Base-by-base conservation (phyloP, 37 sponge, comb jelly and placozoan genomes). In the Halisarca cf. caerulea region DNA sequence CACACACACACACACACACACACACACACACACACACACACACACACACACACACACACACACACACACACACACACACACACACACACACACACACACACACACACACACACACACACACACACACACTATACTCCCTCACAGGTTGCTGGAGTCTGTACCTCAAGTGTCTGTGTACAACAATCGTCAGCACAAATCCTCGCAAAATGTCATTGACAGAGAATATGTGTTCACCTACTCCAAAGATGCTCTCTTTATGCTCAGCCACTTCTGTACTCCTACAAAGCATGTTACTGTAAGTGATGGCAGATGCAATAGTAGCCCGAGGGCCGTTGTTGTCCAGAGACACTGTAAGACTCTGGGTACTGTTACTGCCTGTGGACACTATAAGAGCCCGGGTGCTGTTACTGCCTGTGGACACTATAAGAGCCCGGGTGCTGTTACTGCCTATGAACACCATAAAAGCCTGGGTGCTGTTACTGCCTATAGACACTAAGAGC, bases 261-360 rank as follows among this genome's bases (percentile, higher is more conserved):
- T 74, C 23, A 44, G 41, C 44, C 40, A 74, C 45, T 74, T 40
- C 43, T 74, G 77, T 41, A 68, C 69, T 27, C 69, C 69, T 32
- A 68, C 32, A 17, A 34, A 28, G 7, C 69, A 68, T 30, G 69
- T 68, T 17, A 47, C 69, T 68, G 69, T 68, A 30, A 68, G 69
- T 34, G 17, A 6, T 47, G 51, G n/a, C n/a, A n/a, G n/a, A n/a
- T n/a, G n/a, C n/a, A 47, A 47, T 11, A 47, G 11, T 6, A 11
- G 51, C 51, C 51, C 51, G 51, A 11, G 51, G 51, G 51, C 51
- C 51, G 11, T 47, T 14, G 11, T 47, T n/a, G n/a, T n/a, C n/a
- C n/a, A n/a, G n/a, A n/a, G n/a, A n/a, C n/a, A n/a, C n/a, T n/a
- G n/a, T n/a, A n/a, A n/a, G n/a, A n/a, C n/a, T n/a, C n/a, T n/a